Evolutionary conservation across 1,140 invertebrate genomes (phyloP).

Genomic region (Pachypsylla venusta): DNA sequence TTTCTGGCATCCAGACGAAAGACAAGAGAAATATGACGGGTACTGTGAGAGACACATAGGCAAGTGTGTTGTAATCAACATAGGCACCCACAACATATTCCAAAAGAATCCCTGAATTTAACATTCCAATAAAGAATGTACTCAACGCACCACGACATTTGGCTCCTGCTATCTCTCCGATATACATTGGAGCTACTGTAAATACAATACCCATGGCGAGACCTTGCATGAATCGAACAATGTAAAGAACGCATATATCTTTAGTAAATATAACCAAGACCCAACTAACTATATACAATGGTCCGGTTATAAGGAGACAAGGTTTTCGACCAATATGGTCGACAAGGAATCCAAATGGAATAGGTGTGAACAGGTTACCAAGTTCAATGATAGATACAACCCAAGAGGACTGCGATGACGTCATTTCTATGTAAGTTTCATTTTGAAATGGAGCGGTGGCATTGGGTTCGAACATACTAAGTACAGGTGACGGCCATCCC

Average conservation of each 20-base stretch:
- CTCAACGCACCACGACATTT: slow-evolving; percentile 33
- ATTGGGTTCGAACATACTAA: slow-evolving; percentile 21
- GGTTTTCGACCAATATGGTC: slow-evolving; percentile 21
- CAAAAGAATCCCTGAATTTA: slow-evolving; percentile 58
- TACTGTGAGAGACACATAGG: slow-evolving; percentile 43
- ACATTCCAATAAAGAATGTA: slow-evolving; percentile 64
- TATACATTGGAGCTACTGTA: slow-evolving; percentile 65
- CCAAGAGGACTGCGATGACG: slow-evolving; percentile 17
- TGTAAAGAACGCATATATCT: slow-evolving; percentile 37
- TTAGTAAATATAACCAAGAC: slow-evolving; percentile 37
- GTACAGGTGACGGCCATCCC: slow-evolving; percentile 61
- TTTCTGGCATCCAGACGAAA: slow-evolving; percentile 64
- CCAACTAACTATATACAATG: slow-evolving; percentile 50
- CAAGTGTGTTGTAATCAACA: slow-evolving; percentile 47
- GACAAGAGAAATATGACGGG: slow-evolving; percentile 46
- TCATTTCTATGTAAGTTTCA: slow-evolving; percentile 14
- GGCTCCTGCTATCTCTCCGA: slow-evolving; percentile 53
- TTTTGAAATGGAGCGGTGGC: neutral
- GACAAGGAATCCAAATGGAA: slow-evolving; percentile 21
- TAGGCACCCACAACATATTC: slow-evolving; percentile 60
- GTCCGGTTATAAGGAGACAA: slow-evolving; percentile 53
- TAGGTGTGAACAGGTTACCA: slow-evolving; percentile 22
- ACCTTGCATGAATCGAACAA: slow-evolving; percentile 34
- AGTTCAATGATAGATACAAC: slow-evolving; percentile 20
- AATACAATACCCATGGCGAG: slow-evolving; percentile 55